Base-by-base conservation (phyloP, 2,888 invertebrate species). In the Netelia inedita region DNA sequence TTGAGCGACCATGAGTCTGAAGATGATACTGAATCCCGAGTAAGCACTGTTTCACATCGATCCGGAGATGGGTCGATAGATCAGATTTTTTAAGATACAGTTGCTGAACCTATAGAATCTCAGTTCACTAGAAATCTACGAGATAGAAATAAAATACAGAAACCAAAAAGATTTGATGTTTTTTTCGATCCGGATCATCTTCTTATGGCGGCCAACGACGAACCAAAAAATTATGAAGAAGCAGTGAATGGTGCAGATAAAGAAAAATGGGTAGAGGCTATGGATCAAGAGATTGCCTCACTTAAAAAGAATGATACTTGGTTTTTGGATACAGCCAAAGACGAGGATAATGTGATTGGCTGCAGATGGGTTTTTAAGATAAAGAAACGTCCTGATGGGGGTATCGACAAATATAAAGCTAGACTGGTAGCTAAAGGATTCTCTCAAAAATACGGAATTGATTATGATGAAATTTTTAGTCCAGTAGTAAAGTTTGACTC, bases 371-470 rank as follows among this genome's bases (percentile, higher is more conserved):
- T 79, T 10, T 85, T 71, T 28, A 79, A 83, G 46, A 19, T 75
- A 6, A 80, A 83, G 11, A 75, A 55, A 43, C 59, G 74, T 16
- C 16, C 79, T 10, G 55, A 75, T 11, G 71, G 74, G 0, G 84
- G 61, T 14, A 57, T 79, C 35, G 73, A 79, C 19, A 43, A 76
- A 50, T 79, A 69, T n/a, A 83, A 85, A 21, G 85, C 81, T 14
- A 75, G 81, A 63, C 16, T 75, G n/a, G 81, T 82, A 53, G 73
- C 68, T 11, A 66, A 74, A 19, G 74, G 74, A 88, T 89, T 75
- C 71, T 28, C 68, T n/a, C 88, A 90, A 78, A 78, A 71, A 35
- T 46, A 71, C 55, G 63, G 79, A 35, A 74, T 87, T 2, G 73
- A 85, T 10, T 83, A 79, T 19, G 61, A 78, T n/a, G 78, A 85